phyloP scores from a whole-genome alignment of 2,113 vertebrate species.

The Galemys pyrenaicus region DNA sequence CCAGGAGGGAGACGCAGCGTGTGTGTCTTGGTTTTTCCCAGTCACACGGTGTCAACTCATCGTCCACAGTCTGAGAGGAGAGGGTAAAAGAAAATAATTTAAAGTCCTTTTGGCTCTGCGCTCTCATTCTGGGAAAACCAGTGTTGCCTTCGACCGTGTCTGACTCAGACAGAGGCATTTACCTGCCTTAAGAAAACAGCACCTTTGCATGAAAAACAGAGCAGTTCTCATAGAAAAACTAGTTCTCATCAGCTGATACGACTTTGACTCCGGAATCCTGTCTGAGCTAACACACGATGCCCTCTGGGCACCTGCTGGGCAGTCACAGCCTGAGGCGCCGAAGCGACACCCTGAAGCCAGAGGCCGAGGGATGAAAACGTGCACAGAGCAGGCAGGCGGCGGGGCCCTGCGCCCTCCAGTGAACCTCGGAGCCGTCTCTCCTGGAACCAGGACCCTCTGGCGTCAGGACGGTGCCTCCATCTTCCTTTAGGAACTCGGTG shows the following conservation, averaged over 20 bases:
- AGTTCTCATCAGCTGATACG: background rate
- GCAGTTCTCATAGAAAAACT: background rate
- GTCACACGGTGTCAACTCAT: fast-evolving
- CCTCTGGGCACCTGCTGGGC: too few relatives aligned
- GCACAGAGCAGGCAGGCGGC: background rate
- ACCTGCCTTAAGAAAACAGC: background rate
- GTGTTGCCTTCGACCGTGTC: background rate
- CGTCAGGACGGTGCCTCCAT: background rate
- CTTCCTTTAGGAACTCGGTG: background rate
- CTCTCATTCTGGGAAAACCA: background rate
- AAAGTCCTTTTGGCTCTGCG: background rate
- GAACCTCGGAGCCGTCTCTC: background rate
- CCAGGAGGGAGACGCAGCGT: too few relatives aligned
- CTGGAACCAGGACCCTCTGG: background rate
- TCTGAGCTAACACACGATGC: too few relatives aligned
- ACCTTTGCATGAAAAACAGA: background rate
- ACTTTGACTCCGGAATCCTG: background rate
- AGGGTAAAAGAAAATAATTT: background rate
- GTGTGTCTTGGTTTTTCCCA: too few relatives aligned
- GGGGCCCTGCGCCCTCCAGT: background rate
- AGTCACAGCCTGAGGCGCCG: too few relatives aligned
- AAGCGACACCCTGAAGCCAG: background rate
- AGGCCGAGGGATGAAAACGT: background rate
- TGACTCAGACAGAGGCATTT: background rate
- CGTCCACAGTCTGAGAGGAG: background rate